Evolutionary conservation across 2,113 vertebrate species (phyloP).

Genomic region (Corythoichthys intestinalis): DNA sequence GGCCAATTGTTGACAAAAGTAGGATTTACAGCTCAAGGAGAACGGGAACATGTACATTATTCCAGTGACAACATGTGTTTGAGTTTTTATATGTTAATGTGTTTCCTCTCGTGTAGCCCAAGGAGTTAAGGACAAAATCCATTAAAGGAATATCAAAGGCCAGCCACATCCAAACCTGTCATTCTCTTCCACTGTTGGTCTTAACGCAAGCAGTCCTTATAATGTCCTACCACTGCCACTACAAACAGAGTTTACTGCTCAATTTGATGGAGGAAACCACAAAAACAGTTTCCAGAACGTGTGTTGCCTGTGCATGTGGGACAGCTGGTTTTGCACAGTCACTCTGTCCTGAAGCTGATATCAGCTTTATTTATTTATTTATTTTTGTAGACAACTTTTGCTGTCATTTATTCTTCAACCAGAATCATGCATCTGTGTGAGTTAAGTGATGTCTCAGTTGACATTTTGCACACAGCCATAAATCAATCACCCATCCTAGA

Average conservation of each 20-base stretch:
- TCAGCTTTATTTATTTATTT: neutral
- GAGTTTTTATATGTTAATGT: slow-evolving; percentile 11
- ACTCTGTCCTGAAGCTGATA: slow-evolving; percentile 10
- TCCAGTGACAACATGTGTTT: slow-evolving; percentile 19
- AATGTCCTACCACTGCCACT: slow-evolving; percentile 30
- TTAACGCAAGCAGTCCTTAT: slow-evolving; percentile 39
- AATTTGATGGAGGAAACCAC: slow-evolving; percentile 50
- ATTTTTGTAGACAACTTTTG: neutral
- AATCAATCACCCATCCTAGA: no score
- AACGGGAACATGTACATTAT: neutral
- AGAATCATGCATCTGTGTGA: slow-evolving; percentile 18
- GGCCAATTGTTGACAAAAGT: slow-evolving; percentile 1
- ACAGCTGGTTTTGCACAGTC: slow-evolving; percentile 35
- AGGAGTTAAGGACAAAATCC: slow-evolving; percentile 36
- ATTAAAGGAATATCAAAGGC: slow-evolving; percentile 56
- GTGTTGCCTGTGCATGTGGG: slow-evolving; percentile 33
- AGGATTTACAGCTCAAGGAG: slow-evolving; percentile 8
- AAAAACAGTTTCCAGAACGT: slow-evolving; percentile 54
- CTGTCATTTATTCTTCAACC: neutral
- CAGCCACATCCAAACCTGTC: slow-evolving; percentile 61
- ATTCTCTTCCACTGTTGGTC: slow-evolving; percentile 33
- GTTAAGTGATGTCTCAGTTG: slow-evolving; percentile 5
- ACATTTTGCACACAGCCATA: no score
- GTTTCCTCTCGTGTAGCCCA: slow-evolving; percentile 31
- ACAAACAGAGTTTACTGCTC: slow-evolving; percentile 59